A percentile compares a stretch with the other conserved stretches of the same genome.
Evolutionary conservation across 2,888 invertebrate species (phyloP).

Genomic region (Agrochola lota): DNA sequence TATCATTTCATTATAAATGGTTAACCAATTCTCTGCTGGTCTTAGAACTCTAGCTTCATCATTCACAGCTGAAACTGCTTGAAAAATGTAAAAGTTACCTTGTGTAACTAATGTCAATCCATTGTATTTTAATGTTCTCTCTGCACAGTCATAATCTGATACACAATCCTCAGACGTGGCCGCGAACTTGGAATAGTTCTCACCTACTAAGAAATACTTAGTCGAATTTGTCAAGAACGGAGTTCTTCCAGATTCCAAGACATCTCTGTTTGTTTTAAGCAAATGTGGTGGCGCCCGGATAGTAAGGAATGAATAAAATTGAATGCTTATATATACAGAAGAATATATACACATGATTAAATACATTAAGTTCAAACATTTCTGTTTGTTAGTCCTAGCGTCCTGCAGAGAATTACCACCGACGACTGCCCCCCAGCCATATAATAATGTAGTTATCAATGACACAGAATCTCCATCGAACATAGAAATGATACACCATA

Average conservation of each 20-base stretch:
- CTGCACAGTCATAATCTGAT: constrained; percentile 73
- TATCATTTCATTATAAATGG: constrained; percentile 82
- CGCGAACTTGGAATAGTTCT: constrained; percentile 73
- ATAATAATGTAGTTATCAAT: constrained; percentile 71
- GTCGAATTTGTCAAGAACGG: constrained; percentile 70
- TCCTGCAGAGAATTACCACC: constrained; percentile 75
- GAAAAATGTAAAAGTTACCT: constrained; percentile 72
- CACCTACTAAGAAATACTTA: constrained; percentile 77
- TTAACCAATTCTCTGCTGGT: constrained; percentile 75
- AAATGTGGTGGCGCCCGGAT: constrained; percentile 77
- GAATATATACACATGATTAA: constrained; percentile 78
- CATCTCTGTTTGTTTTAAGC: constrained; percentile 74
- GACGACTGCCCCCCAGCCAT: constrained; percentile 80
- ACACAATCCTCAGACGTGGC: constrained; percentile 74
- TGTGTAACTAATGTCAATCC: constrained; percentile 78
- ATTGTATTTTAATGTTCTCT: constrained; percentile 68
- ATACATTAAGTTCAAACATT: constrained; percentile 76
- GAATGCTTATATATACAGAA: constrained; percentile 78
- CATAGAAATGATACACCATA: constrained; percentile 74
- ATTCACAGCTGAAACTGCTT: constrained; percentile 75
- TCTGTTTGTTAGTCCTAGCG: constrained; percentile 78
- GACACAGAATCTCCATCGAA: constrained; percentile 73
- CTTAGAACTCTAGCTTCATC: constrained; percentile 79
- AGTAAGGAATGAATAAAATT: constrained; percentile 82
- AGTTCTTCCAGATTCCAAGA: constrained; percentile 75